Evolutionary conservation across 1,140 invertebrate genomes (phyloP), one percentile per base, ranked within the genome.

Genomic region (Agrypnia vestita): DNA sequence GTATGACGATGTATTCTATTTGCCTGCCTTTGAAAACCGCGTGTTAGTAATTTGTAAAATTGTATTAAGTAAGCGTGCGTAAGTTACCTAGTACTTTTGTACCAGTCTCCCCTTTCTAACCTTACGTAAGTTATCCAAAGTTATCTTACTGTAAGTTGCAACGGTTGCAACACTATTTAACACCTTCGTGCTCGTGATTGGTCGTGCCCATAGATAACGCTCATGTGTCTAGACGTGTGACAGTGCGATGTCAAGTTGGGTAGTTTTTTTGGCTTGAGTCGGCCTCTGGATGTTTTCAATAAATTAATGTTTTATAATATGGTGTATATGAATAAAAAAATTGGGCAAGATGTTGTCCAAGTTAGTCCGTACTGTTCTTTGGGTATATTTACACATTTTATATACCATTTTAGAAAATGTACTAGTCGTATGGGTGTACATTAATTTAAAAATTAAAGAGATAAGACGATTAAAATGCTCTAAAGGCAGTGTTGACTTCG

Each of bases 341-440:
- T 44, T 11, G 77, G 77, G 67, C 77, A 78, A 72, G 35, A 81
- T 81, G 80, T 72, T 81, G 61, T 77, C 67, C 56, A 78, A 75
- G 67, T 15, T 78, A n/a, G 44, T 82, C 53, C 64, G 74, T 44
- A 56, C 61, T 13, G 9, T 59, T 59, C 64, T 82, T 0, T 82
- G 81, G 81, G 15, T 73, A 44, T 78, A 73, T 25, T 6, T 80
- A 59, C 81, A 80, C 56, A 35, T 73, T 59, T 56, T 61, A 71
- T 78, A 61, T 51, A 78, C 67, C 15, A 73, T 73, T 59, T 51
- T 49, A 47, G 69, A 73, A 46, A 78, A 72, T 59, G 44, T 78
- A 1, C 64, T 55, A 15, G 13, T 51, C 46, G 12, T 78, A 13
- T 77, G 62, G 73, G 56, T 51, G 46, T 72, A 78, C 43, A 21